Base-by-base conservation (phyloP, 2,888 invertebrate genomes). In the Theristus sp. region DNA sequence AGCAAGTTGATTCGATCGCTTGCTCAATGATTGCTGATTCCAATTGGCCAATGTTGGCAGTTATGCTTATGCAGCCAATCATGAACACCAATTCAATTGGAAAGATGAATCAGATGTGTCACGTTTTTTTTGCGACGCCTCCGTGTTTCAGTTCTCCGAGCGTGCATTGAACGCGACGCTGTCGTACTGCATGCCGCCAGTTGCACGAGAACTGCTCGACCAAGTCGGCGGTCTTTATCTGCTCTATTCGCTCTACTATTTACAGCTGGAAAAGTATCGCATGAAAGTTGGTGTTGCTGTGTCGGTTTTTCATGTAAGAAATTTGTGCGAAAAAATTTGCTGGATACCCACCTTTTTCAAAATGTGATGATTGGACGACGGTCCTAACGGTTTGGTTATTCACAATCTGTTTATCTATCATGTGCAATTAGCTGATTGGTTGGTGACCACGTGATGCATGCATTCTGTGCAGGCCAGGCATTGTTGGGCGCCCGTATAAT, bases 211-310 rank as follows among this genome's bases (percentile, higher is more conserved):
- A 61, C 69, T 49, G 24, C 49, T 49, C 49, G 49, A 49, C n/a
- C 20, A 49, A 30, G 70, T 71, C 13, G 71, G 71, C 13, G 74
- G 68, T 25, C 63, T 73, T 6, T 74, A 73, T 61, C 63, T 72
- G 0, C 61, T 74, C 56, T 74, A 72, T 64, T 71, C 69, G 13
- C 61, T 74, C 20, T 74, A 68, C 60, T 62, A 66, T 62, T 67
- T 66, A 54, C 74, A 74, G 62, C 69, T 69, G 2, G 64, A 65
- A 49, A 27, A 65, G 25, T 70, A 69, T 22, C 67, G 64, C 62
- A 69, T 66, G 6, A 70, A 67, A 67, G 71, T 72, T 62, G 57
- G 61, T 17, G n/a, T n/a, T n/a, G n/a, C n/a, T n/a, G n/a, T n/a
- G n/a, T n/a, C n/a, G n/a, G n/a, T n/a, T n/a, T n/a, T n/a, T n/a